Evolutionary conservation across 2,113 vertebrate genomes (phyloP).

Genomic region (Chlamydotis undulata): DNA sequence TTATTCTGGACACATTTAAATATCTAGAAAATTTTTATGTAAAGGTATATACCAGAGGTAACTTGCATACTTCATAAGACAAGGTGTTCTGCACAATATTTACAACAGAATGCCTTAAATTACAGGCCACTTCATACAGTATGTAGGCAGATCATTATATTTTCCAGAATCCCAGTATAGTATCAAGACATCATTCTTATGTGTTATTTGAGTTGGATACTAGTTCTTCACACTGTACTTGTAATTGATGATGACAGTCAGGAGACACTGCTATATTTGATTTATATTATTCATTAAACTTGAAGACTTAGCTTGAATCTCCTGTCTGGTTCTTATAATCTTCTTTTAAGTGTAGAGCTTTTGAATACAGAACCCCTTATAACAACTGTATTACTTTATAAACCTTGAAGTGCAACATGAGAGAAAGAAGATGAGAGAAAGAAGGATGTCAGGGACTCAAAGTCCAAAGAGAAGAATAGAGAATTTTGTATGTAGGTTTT

Average conservation of each 20-base stretch:
- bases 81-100: neutral
- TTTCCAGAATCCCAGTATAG: neutral
- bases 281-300: neutral
- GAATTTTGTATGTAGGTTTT: neutral
- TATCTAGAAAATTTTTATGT: neutral
- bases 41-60: neutral
- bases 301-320: neutral
- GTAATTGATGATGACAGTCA: neutral
- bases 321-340: neutral
- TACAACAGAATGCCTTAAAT: neutral
- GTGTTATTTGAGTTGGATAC: neutral
- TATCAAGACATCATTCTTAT: neutral
- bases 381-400: neutral
- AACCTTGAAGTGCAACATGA: neutral
- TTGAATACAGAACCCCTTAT: neutral
- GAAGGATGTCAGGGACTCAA: neutral
- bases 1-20: neutral
- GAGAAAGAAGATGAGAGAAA: neutral
- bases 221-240: neutral
- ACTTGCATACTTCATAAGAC: neutral
- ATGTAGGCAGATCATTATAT: neutral
- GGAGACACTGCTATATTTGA: neutral
- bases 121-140: neutral
- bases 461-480: neutral
- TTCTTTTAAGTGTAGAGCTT: neutral